Base-by-base conservation (phyloP, 2,797 vertebrate species). In the Jordanella pulchra region DNA sequence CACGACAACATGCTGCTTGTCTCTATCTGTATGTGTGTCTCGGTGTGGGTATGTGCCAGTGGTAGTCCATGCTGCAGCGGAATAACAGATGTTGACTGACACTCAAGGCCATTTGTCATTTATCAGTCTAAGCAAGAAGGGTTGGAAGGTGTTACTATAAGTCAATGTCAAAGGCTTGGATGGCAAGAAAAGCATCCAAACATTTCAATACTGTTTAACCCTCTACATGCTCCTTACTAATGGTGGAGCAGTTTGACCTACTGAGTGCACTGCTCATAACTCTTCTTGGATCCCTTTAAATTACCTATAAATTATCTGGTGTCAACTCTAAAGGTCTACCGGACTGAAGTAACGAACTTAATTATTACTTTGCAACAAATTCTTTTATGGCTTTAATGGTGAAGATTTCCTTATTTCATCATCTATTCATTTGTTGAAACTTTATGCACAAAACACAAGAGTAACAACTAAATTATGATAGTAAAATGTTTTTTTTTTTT, bases 1-100 rank as follows among this genome's bases (percentile, higher is more conserved):
- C 85, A 84, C 76, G 78, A 78, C 76, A 65, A 73, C 55, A 30
- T 68, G 51, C 73, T 76, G 44, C 13, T 11, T 45, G 44, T 45
- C 10, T 45, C 9, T 45, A 14, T 3, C 17, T 21, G 55, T 11
- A 17, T 13, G 30, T 23, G 30, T 6, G 21, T 6, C 78, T 75
- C 17, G 74, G 76, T 67, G 64, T 72, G 56, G 76, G 66, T 84
- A 76, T 63, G 77, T 76, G 80, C 80, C 73, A 75, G 83, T 77
- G 86, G 81, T 87, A 86, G 85, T 77, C 76, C 83, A 50, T 60
- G 76, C 83, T 85, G 76, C 77, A 87, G 87, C 91, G 89, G 84
- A 91, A 91, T 90, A 93, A 90, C 92, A 93, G 91, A 93, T 95
- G 92, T 89, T 92, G 89, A 87, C 87, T 89, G 90, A 91, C 90